phyloP scores from a whole-genome alignment of 2,888 invertebrate species.

The Nemoura dubitans region DNA sequence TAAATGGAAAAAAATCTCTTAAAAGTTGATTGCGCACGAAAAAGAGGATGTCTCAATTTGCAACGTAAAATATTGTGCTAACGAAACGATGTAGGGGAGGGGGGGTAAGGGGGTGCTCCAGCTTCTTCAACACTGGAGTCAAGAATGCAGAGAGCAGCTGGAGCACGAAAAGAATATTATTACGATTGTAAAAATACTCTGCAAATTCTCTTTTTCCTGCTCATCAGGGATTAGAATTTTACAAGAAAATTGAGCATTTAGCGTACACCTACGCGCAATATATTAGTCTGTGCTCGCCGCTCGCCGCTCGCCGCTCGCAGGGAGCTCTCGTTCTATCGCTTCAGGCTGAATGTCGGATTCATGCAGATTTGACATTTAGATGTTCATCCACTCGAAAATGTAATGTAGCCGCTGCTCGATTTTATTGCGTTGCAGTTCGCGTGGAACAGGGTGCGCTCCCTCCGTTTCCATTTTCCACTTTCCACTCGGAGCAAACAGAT shows the following conservation, averaged over 20 bases:
- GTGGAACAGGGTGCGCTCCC: background rate
- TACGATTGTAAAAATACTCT: background rate
- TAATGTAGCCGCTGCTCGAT: background rate
- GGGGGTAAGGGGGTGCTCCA: background rate
- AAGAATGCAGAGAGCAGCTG: too few relatives aligned
- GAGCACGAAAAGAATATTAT: background rate
- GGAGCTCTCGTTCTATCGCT: too few relatives aligned
- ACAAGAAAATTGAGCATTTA: background rate
- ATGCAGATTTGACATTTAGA: conserved; percentile 5
- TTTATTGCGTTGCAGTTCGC: conserved; percentile 7
- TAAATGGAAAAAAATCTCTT: background rate
- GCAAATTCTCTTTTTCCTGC: background rate
- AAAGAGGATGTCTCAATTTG: background rate
- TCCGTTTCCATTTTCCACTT: too few relatives aligned
- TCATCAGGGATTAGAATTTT: background rate
- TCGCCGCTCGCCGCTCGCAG: background rate
- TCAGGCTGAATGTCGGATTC: background rate
- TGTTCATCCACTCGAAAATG: background rate
- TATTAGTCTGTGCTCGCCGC: background rate
- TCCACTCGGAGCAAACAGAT: background rate
- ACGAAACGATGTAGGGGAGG: background rate
- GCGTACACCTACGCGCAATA: background rate
- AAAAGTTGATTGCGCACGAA: background rate
- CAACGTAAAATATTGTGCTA: background rate
- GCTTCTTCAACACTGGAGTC: too few relatives aligned